A percentile compares a stretch with the other conserved stretches of the same genome.
Evolutionary conservation across 30 jellyfish, hydroid and myxozoan species (phyloP).

Genomic region (Hydra vulgaris): DNA sequence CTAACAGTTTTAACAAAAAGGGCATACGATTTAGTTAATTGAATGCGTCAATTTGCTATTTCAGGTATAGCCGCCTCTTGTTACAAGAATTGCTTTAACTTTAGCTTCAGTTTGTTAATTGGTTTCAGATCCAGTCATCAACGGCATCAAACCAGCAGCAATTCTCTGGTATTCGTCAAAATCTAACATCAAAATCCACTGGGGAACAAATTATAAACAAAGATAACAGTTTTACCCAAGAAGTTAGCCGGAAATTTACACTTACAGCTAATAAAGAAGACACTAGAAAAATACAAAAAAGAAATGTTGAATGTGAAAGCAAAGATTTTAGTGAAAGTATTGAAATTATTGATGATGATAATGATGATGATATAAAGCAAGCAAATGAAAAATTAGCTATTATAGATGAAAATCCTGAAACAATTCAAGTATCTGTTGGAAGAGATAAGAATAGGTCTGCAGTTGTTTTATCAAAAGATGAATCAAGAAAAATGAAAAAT

Average conservation of each 20-base stretch:
- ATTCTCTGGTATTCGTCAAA: not conserved
- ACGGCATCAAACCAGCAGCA: not conserved
- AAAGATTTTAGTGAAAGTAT: not conserved
- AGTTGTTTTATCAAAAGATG: constrained; percentile 11
- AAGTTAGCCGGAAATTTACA: not conserved
- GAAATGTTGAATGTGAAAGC: not conserved
- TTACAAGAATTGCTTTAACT: not conserved
- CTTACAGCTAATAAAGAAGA: too few relatives aligned
- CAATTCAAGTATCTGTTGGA: not conserved
- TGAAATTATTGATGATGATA: not conserved
- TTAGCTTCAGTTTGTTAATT: not conserved
- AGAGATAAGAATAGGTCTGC: constrained; percentile 7
- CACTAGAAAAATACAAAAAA: not conserved
- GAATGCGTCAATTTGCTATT: not conserved
- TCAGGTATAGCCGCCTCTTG: not conserved
- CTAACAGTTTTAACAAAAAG: not conserved
- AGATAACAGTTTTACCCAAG: not conserved
- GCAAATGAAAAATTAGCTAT: not conserved
- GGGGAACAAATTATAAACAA: not conserved
- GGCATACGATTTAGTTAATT: not conserved
- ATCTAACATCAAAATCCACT: not conserved
- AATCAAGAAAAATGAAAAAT: not conserved
- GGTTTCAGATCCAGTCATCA: not conserved
- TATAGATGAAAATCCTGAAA: not conserved
- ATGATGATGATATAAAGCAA: not conserved